Evolutionary conservation across 2,888 invertebrate genomes (phyloP), one percentile per base, ranked within the genome.

Genomic region (Eupithecia dodoneata): DNA sequence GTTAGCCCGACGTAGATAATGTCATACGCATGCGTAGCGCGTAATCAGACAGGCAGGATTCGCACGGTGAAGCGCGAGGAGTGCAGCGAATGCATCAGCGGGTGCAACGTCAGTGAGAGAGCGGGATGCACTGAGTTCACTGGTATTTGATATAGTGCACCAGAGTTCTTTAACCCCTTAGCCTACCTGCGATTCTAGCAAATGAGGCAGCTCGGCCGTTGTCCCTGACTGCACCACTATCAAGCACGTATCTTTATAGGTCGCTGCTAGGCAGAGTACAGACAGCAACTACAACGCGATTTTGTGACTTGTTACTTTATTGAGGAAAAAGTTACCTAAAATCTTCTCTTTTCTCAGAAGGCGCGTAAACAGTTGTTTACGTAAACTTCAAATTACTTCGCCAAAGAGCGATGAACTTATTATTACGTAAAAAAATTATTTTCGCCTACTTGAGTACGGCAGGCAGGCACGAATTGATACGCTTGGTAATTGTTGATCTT

Each of bases 91-190:
- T 91, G 93, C 93, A 90, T 83, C 84, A 84, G 86, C 82, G 88
- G 89, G 89, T 91, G 94, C 91, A 91, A 87, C 81, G 93, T 93
- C 91, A 91, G 87, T 81, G 93, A 87, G 90, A 83, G 91, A 94
- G 90, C 82, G 89, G 84, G 94, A 94, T 88, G 82, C 86, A 86
- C 88, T 85, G 91, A 93, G 94, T 95, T 95, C 95, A 95, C 93
- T 94, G 95, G 94, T 94, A 94, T 94, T 94, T 94, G 94, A 95
- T 94, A 93, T 95, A 94, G 94, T 95, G 93, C 95, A 95, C 87
- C 86, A 87, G 91, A 94, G 95, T 95, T 95, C 95, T 91, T 94
- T 95, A 94, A 94, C 94, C 95, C 93, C 93, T 93, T 95, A 95
- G 94, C 95, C 95, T 95, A 95, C 95, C 95, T 94, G 93, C 92